A percentile compares a stretch with the other conserved stretches of the same genome.
Conservation (phyloP, 1,140 invertebrate species). For the Nephila pilipes region DNA sequence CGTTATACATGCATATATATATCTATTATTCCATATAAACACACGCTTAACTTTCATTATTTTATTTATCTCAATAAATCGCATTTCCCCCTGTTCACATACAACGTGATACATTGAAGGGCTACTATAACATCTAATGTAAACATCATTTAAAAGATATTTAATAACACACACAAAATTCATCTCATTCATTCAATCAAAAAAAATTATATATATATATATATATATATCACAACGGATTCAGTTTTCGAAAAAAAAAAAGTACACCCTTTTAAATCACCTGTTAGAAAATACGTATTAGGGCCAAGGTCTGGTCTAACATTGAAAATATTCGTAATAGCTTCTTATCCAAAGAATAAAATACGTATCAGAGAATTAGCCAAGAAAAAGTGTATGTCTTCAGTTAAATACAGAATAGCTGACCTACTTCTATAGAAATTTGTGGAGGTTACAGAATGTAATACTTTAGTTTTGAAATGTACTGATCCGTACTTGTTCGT, state of each 20-base stretch:
- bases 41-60: too few relatives aligned
- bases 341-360: not conserved
- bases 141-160: too few relatives aligned
- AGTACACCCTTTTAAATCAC: not conserved
- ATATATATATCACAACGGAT: not conserved
- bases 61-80: too few relatives aligned
- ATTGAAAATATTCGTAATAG: not conserved
- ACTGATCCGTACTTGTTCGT: too few relatives aligned
- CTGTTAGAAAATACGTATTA: not conserved
- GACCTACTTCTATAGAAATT: conserved; percentile 1
- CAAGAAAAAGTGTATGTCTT: not conserved
- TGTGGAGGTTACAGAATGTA: not conserved
- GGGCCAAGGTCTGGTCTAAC: not conserved
- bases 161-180: too few relatives aligned
- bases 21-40: too few relatives aligned
- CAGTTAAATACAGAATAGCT: not conserved
- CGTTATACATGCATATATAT: too few relatives aligned
- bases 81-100: too few relatives aligned
- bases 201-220: not conserved
- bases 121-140: too few relatives aligned
- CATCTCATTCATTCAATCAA: too few relatives aligned
- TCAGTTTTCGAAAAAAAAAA: not conserved
- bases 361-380: not conserved
- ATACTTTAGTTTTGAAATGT: too few relatives aligned
- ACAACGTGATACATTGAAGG: too few relatives aligned